Percentiles rank a stretch among this genome's conserved stretches.
Evolutionary conservation across 2,888 invertebrate species (phyloP).

Genomic region (Allophyes oxyacanthae): DNA sequence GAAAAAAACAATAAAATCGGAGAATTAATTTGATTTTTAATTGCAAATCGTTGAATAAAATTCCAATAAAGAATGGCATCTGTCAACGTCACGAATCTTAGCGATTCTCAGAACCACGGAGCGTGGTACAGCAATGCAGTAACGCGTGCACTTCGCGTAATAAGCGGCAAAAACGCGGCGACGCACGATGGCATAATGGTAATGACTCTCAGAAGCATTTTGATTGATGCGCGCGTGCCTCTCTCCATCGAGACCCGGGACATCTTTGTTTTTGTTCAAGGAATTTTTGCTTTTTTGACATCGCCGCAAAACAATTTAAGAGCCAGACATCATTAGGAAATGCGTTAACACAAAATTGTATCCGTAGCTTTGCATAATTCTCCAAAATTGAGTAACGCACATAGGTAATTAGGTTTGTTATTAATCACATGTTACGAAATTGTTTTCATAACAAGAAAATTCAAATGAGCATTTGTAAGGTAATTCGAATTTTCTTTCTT

Average conservation of each 20-base stretch:
- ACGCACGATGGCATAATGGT: conserved; percentile 3
- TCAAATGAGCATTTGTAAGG: too few species aligned
- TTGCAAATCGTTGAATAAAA: conserved; percentile 5
- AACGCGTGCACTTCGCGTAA: conserved; percentile 39
- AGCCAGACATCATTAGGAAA: too few species aligned
- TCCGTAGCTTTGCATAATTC: too few species aligned
- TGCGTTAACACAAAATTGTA: too few species aligned
- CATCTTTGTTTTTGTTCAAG: conserved; percentile 22
- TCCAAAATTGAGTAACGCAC: too few species aligned
- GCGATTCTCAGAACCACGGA: conserved; percentile 30
- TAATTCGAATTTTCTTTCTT: too few species aligned
- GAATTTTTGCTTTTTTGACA: conserved; percentile 14
- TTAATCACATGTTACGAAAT: too few species aligned
- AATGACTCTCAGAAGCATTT: conserved; percentile 37
- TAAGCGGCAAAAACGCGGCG: conserved; percentile 45
- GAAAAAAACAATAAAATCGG: neutral
- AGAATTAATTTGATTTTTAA: conserved; percentile 5
- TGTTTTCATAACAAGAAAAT: too few species aligned
- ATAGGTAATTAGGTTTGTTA: too few species aligned
- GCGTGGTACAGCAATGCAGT: conserved; percentile 26
- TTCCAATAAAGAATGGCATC: conserved; percentile 19
- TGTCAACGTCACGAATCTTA: conserved; percentile 23
- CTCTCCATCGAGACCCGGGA: neutral
- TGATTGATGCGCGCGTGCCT: conserved; percentile 48
- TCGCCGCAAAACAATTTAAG: conserved; percentile 1